Evolutionary conservation across 2,888 invertebrate genomes (phyloP).

Genomic region (Drosophila stalkeri): DNA sequence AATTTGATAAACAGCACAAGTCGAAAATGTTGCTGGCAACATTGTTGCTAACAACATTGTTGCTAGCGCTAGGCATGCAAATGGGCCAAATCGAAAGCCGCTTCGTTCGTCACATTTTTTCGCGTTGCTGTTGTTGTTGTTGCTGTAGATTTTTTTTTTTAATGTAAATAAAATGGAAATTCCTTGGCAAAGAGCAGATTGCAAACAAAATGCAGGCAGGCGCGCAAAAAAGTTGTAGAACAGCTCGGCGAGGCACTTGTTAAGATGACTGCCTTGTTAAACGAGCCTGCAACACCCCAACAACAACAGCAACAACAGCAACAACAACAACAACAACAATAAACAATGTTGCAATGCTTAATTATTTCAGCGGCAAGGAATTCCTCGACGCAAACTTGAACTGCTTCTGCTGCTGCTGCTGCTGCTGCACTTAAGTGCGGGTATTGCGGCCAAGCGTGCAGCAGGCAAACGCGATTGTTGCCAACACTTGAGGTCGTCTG

Average conservation of each 20-base stretch:
- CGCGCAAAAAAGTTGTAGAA: constrained; percentile 63
- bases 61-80: constrained; percentile 53
- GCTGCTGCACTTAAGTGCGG: constrained; percentile 54
- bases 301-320: constrained; percentile 32
- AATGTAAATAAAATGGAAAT: constrained; percentile 79
- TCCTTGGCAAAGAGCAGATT: constrained; percentile 51
- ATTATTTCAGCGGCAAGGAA: constrained; percentile 81
- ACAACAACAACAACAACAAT: constrained; percentile 56
- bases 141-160: constrained; percentile 27
- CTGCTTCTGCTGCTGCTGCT: constrained; percentile 65
- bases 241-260: constrained; percentile 73
- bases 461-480: constrained; percentile 68
- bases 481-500: constrained; percentile 78
- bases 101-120: constrained; percentile 62
- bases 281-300: constrained; percentile 80
- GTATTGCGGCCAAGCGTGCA: constrained; percentile 68
- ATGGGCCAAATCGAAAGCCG: constrained; percentile 72
- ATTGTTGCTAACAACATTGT: constrained; percentile 46
- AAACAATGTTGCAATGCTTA: constrained; percentile 81
- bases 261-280: constrained; percentile 79
- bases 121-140: neutral
- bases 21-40: constrained; percentile 23
- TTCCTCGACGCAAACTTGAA: constrained; percentile 77
- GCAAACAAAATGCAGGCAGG: constrained; percentile 40
- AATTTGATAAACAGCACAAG: constrained; percentile 5